Base-by-base conservation (phyloP, 2,113 vertebrate species). In the Typhlomys cinereus region DNA sequence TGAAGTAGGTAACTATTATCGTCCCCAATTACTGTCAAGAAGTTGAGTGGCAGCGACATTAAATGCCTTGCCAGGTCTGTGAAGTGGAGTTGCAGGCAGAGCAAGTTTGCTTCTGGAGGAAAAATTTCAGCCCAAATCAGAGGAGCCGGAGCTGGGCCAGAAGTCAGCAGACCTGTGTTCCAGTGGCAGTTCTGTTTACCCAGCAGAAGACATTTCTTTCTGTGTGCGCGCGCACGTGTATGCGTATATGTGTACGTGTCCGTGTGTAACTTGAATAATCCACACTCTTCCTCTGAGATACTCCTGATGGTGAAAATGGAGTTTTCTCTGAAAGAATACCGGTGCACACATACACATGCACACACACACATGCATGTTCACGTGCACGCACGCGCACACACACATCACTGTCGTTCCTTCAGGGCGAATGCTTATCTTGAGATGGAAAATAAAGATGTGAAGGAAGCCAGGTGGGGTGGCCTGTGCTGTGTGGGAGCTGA, bases 21-120 rank as follows among this genome's bases (percentile, higher is more conserved):
- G 21, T 93, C 89, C 93, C 89, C 95, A 96, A 95, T 97, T 96
- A 96, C 96, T 95, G 94, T 95, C 95, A 93, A 92, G 94, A 88
- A 94, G 93, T 93, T 88, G 88, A 94, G 91, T 90, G 91, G 81
- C 74, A 27, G 88, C 85, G 89, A 82, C 90, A 93, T 85, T 91
- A 92, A 95, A 85, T 85, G 91, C 84, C 89, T 92, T 82, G 91
- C 87, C 88, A 78, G 96, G 83, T 71, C 27, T 1, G 0, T 69
- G 62, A 79, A 39, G 57, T 8, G 5, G 71, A 78, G 31, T 70
- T 29, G 2, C 52, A 69, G 89, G 89, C 67, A 71, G 86, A 90
- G 41, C 34, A 34, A 64, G 46, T 73, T 52, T 36, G 62, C 29
- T 10, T 12, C 62, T 4, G 23, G 79, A 86, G 85, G 39, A 44